These are phyloP conservation scores for Glaucidium brasilianum DNA, from an alignment of 2,113 vertebrate genomes.

Conservation along the genomic window DNA sequence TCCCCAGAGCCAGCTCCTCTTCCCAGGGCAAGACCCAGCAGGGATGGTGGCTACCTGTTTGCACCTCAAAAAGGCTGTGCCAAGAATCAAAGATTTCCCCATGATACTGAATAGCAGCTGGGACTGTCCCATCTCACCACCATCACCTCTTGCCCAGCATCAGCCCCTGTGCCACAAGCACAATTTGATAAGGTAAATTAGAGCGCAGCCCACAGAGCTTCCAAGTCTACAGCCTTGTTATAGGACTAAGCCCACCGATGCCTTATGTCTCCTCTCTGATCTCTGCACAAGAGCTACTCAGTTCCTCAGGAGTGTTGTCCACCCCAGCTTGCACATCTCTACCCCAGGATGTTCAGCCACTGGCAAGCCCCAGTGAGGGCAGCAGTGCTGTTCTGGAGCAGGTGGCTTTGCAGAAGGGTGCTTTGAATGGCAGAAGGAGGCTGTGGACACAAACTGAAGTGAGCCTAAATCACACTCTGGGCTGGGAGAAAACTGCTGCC, in stretches of 20 bases:
- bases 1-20: not conserved
- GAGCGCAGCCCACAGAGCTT: not conserved
- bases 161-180: not conserved
- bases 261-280: not conserved
- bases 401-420: not conserved
- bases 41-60: not conserved
- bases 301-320: not conserved
- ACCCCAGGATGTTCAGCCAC: not conserved
- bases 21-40: rapidly evolving
- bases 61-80: not conserved
- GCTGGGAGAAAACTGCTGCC: not conserved
- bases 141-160: not conserved
- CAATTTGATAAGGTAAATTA: not conserved
- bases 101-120: not conserved
- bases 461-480: not conserved
- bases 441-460: not conserved
- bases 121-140: not conserved
- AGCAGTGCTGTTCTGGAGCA: rapidly evolving
- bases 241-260: not conserved
- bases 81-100: not conserved
- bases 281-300: not conserved
- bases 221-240: not conserved
- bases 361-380: rapidly evolving
- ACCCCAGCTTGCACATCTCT: not conserved
- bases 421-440: not conserved